These are phyloP conservation scores for Fratercula arctica DNA, from an alignment of 2,797 vertebrate species.

Conservation along the genomic window DNA sequence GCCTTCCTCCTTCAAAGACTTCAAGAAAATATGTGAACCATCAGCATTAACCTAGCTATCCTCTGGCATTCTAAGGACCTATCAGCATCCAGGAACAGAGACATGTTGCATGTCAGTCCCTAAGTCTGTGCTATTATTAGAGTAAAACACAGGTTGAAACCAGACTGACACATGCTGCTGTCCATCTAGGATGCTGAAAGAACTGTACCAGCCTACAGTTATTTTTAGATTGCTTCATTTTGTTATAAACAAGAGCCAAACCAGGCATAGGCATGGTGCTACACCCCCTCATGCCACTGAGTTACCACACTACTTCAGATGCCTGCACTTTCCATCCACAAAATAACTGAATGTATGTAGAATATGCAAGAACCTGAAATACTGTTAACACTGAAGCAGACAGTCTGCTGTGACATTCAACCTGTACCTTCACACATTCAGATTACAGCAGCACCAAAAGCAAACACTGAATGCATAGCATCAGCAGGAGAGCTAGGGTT, in stretches of 20 bases:
- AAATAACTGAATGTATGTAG: background rate
- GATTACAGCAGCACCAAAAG: background rate
- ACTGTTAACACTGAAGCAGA: background rate
- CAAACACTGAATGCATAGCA: background rate
- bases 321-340: background rate
- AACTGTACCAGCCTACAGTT: background rate
- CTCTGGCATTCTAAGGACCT: background rate
- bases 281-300: background rate
- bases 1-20: background rate
- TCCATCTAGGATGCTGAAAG: background rate
- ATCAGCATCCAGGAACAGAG: background rate
- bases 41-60: background rate
- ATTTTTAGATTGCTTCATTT: constrained; percentile 12
- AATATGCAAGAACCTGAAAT: background rate
- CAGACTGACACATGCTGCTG: background rate
- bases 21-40: background rate
- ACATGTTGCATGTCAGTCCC: background rate
- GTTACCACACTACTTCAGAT: background rate
- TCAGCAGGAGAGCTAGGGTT: background rate
- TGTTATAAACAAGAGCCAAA: background rate
- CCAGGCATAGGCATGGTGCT: background rate
- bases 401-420: constrained; percentile 4
- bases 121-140: background rate
- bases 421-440: background rate
- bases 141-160: background rate